Percentiles rank a stretch among this genome's conserved stretches.
Evolutionary conservation across 2,888 invertebrate species (phyloP).

Genomic region (Dicyrtomina minuta): DNA sequence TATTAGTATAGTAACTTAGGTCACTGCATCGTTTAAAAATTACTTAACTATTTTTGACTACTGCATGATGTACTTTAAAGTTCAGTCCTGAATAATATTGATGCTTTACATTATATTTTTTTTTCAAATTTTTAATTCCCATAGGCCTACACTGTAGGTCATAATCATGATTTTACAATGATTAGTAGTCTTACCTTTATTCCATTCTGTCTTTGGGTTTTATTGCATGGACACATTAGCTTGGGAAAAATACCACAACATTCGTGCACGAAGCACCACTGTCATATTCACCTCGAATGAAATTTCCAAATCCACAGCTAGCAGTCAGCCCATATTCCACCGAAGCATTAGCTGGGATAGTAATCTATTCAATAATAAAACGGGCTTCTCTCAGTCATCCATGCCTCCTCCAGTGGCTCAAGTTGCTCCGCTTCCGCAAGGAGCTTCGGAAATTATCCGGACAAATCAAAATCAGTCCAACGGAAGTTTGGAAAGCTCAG

Average conservation of each 20-base stretch:
- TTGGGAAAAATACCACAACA: constrained; percentile 56
- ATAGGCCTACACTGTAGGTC: too few relatives aligned
- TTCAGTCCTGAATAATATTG: too few relatives aligned
- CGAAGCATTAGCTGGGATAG: constrained; percentile 51
- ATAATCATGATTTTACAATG: too few relatives aligned
- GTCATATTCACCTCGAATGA: constrained; percentile 56
- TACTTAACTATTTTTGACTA: too few relatives aligned
- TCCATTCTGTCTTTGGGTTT: background rate
- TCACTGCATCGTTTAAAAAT: too few relatives aligned
- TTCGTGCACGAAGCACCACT: constrained; percentile 55
- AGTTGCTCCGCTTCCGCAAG: constrained; percentile 51
- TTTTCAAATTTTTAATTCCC: too few relatives aligned
- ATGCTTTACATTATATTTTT: too few relatives aligned
- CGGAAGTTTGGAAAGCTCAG: constrained; percentile 26
- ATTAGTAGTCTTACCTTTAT: too few relatives aligned
- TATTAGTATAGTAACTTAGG: too few relatives aligned
- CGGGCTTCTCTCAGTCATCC: constrained; percentile 49
- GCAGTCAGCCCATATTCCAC: constrained; percentile 44
- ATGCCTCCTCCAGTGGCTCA: constrained; percentile 51
- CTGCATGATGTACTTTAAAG: too few relatives aligned
- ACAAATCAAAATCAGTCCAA: background rate
- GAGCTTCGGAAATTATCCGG: constrained; percentile 20
- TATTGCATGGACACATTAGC: constrained; percentile 42
- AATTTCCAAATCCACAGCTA: constrained; percentile 43
- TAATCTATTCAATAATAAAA: constrained; percentile 52